phyloP scores from a whole-genome alignment of 2,797 vertebrate genomes.

The Neoniphon sammara region DNA sequence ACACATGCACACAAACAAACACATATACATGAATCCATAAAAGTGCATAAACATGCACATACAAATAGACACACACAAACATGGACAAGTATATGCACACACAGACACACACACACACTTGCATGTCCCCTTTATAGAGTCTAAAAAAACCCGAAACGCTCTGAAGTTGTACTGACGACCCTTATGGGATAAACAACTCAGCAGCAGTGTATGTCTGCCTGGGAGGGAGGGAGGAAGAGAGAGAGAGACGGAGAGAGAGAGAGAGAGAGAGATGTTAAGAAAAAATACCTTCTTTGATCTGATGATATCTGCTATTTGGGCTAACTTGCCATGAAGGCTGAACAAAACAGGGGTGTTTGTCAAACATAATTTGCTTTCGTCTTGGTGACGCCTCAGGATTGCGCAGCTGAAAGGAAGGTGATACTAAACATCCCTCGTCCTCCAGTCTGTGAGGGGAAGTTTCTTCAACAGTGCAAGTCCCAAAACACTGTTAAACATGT shows the following conservation, averaged over 20 bases:
- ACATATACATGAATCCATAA: neutral
- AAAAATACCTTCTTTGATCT: conserved; percentile 75
- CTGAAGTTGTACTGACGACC: conserved; percentile 64
- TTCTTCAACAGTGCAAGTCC: conserved; percentile 23
- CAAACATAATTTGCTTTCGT: conserved; percentile 77
- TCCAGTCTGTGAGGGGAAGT: conserved; percentile 5
- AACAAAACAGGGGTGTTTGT: conserved; percentile 79
- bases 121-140: conserved; percentile 29
- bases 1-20: neutral
- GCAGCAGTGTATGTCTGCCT: conserved; percentile 59
- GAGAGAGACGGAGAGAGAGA: conserved; percentile 9
- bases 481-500: neutral
- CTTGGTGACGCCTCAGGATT: conserved; percentile 61
- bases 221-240: conserved; percentile 32
- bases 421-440: conserved; percentile 21
- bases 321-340: conserved; percentile 70
- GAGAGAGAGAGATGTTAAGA: conserved; percentile 36
- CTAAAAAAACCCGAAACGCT: conserved; percentile 52
- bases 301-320: conserved; percentile 69
- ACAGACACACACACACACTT: conserved; percentile 15
- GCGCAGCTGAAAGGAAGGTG: conserved; percentile 44
- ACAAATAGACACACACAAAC: neutral
- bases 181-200: conserved; percentile 78
- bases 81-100: neutral
- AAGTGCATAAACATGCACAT: neutral